Evolutionary conservation across 2,113 vertebrate species (phyloP).

Genomic region (Nettapus auritus): DNA sequence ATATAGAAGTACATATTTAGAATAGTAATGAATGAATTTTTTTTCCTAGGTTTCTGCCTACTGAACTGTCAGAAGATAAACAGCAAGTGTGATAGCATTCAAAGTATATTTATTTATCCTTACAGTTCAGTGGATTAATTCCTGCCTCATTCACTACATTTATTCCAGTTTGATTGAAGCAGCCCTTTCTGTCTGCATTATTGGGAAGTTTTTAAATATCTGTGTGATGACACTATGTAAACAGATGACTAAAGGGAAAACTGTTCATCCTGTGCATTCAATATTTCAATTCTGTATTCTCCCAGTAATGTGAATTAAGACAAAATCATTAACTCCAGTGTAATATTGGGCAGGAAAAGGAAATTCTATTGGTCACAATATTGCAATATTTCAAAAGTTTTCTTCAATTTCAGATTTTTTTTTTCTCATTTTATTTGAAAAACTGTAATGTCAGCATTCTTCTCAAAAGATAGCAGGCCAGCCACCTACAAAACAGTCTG

Average conservation of each 20-base stretch:
- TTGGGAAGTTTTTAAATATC: background rate
- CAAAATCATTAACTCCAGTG: background rate
- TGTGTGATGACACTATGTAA: background rate
- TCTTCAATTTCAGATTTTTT: background rate
- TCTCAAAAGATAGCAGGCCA: background rate
- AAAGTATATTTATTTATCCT: background rate
- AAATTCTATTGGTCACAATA: background rate
- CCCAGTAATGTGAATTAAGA: background rate
- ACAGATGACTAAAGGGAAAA: background rate
- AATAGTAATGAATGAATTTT: fast-evolving
- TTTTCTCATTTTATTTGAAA: background rate
- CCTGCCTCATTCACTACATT: background rate
- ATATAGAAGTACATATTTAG: background rate
- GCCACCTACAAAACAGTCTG: background rate
- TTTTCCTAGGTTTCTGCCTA: background rate
- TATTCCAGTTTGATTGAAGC: background rate
- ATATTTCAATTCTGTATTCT: background rate
- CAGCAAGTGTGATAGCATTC: background rate
- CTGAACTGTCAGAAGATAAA: background rate
- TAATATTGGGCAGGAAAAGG: background rate
- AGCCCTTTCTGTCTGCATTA: background rate
- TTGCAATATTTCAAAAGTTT: background rate
- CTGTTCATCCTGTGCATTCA: background rate
- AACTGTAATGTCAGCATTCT: background rate
- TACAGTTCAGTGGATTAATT: background rate